Evolutionary conservation across 2,113 vertebrate genomes (phyloP).

Genomic region (Boulengeromyrus knoepffleri): DNA sequence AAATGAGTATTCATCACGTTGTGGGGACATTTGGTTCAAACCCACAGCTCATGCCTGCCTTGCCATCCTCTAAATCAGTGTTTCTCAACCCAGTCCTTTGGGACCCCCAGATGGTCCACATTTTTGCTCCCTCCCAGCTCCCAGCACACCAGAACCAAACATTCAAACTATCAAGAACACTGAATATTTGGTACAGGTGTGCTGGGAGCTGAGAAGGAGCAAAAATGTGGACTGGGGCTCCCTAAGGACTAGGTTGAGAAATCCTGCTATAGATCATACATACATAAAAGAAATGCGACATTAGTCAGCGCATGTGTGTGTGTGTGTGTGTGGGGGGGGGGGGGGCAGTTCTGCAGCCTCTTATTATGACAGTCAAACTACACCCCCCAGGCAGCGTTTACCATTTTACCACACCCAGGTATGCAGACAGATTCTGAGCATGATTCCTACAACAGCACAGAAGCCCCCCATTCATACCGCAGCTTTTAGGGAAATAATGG

Average conservation of each 20-base stretch:
- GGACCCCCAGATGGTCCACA: neutral
- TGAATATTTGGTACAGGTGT: neutral
- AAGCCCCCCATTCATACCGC: neutral
- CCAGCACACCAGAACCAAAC: neutral
- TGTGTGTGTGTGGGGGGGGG: too few relatives aligned
- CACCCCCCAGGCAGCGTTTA: neutral
- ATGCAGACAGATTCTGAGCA: neutral
- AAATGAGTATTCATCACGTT: too few relatives aligned
- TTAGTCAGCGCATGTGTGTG: neutral
- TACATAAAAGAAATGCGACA: neutral
- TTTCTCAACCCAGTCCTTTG: neutral
- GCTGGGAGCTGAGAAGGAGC: neutral
- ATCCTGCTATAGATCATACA: neutral
- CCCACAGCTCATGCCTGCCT: neutral
- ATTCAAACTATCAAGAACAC: neutral
- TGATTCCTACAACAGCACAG: constrained; percentile 1
- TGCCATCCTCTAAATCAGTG: neutral
- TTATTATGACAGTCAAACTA: neutral
- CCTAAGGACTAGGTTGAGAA: neutral
- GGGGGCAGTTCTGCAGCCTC: neutral
- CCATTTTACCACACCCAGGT: neutral
- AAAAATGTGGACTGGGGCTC: neutral
- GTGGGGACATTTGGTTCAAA: neutral
- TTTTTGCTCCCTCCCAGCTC: neutral
- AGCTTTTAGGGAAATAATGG: constrained; percentile 16